phyloP scores from a whole-genome alignment of 2,888 invertebrate species.

The Acrocyrtus sp. region DNA sequence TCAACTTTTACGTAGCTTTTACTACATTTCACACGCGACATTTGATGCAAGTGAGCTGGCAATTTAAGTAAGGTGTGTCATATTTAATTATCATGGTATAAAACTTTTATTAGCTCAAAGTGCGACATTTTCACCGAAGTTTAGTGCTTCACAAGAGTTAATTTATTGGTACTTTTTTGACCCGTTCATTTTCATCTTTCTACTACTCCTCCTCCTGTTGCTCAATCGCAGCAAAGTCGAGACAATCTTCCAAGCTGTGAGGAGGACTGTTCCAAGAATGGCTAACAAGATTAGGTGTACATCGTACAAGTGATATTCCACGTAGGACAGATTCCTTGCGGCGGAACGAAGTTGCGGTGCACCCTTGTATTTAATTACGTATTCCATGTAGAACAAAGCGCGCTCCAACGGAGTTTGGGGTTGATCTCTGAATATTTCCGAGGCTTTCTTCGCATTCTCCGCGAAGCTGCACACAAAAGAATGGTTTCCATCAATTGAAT shows the following conservation, averaged over 20 bases:
- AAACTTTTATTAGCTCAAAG: too few species aligned
- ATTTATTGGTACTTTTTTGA: too few species aligned
- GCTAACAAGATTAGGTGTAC: conserved; percentile 39
- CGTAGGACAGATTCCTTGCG: conserved; percentile 62
- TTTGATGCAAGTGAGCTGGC: too few species aligned
- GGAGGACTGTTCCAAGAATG: conserved; percentile 9
- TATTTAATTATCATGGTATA: too few species aligned
- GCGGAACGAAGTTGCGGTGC: conserved; percentile 62
- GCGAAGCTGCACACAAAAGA: too few species aligned
- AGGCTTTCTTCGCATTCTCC: conserved; percentile 24
- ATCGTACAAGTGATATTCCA: conserved; percentile 64
- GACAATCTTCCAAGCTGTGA: conserved; percentile 23
- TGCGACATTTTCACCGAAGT: too few species aligned
- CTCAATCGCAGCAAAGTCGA: not conserved
- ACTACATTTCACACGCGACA: too few species aligned
- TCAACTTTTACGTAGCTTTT: too few species aligned
- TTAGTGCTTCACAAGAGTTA: too few species aligned
- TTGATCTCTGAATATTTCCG: conserved; percentile 60
- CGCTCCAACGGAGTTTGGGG: conserved; percentile 64
- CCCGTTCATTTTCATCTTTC: conserved; percentile 9
- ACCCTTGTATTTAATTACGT: conserved; percentile 65
- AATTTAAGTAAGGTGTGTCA: too few species aligned
- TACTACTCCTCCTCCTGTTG: not conserved
- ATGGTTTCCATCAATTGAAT: not conserved
- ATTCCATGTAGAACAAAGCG: conserved; percentile 65